Evolutionary conservation across 2,113 vertebrate genomes (phyloP).

Genomic region (Indicator maculatus): DNA sequence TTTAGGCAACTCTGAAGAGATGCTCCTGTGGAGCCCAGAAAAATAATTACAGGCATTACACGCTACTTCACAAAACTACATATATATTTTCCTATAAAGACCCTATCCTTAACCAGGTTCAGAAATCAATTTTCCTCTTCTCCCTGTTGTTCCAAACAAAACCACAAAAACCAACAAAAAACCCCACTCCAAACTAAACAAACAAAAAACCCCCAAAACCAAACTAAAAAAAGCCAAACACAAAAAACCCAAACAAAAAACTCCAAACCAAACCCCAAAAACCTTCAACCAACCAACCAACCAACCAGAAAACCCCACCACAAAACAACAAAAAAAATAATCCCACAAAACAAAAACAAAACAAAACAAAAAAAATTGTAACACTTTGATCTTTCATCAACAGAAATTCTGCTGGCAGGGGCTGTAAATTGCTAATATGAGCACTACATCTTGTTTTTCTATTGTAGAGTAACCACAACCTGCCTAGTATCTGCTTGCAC

Average conservation of each 20-base stretch:
- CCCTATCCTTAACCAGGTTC: background rate
- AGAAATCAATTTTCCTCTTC: background rate
- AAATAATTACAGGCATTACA: background rate
- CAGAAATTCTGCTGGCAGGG: background rate
- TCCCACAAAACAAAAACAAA: background rate
- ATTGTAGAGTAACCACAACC: background rate
- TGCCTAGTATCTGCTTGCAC: background rate
- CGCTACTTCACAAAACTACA: background rate
- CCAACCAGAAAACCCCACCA: no score
- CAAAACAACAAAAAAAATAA: background rate
- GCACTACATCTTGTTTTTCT: background rate
- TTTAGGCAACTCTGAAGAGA: background rate
- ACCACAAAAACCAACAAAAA: no score
- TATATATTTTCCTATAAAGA: background rate
- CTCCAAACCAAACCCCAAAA: background rate
- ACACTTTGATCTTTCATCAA: background rate
- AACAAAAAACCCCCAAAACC: background rate
- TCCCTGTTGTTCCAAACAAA: background rate
- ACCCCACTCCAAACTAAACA: no score
- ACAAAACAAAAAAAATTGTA: background rate
- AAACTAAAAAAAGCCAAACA: background rate
- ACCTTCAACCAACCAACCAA: no score
- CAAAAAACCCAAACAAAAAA: no score
- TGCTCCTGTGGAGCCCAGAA: background rate
- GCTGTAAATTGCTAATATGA: background rate